These are phyloP conservation scores for Dendrocopos noguchii DNA, from an alignment of 2,113 vertebrate genomes.

Conservation along the genomic window DNA sequence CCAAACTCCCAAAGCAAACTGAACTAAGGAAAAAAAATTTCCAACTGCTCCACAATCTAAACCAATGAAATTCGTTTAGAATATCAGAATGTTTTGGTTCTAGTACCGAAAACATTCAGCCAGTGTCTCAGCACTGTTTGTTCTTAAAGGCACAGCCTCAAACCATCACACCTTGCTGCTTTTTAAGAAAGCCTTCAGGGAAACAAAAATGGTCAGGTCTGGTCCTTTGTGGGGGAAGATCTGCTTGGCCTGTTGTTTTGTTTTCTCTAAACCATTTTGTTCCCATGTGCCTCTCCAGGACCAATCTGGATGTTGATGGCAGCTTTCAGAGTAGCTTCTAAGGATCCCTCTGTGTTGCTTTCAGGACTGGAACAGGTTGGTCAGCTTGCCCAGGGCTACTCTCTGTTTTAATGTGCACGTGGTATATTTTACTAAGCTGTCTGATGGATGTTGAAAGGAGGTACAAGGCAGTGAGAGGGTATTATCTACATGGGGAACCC, in stretches of 20 bases:
- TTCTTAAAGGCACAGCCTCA: no score
- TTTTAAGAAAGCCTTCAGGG: constrained; percentile 4
- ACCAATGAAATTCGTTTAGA: no score
- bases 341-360: constrained; percentile 11
- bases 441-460: neutral
- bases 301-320: constrained; percentile 10
- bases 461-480: neutral
- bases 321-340: constrained; percentile 34
- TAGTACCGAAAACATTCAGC: no score
- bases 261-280: constrained; percentile 21
- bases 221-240: neutral
- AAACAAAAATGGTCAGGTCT: neutral
- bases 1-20: no score
- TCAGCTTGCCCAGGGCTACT: neutral
- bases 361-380: neutral
- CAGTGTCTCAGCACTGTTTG: no score
- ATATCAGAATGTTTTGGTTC: no score
- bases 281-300: constrained; percentile 26
- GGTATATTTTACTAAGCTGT: constrained; percentile 2
- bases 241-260: neutral
- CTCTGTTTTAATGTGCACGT: neutral
- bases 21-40: no score
- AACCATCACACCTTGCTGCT: neutral
- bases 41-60: no score
- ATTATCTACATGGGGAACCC: neutral